Evolutionary conservation across 2,113 vertebrate genomes (phyloP), one percentile per base, ranked within the genome.

Genomic region (Pteruthius melanotis): DNA sequence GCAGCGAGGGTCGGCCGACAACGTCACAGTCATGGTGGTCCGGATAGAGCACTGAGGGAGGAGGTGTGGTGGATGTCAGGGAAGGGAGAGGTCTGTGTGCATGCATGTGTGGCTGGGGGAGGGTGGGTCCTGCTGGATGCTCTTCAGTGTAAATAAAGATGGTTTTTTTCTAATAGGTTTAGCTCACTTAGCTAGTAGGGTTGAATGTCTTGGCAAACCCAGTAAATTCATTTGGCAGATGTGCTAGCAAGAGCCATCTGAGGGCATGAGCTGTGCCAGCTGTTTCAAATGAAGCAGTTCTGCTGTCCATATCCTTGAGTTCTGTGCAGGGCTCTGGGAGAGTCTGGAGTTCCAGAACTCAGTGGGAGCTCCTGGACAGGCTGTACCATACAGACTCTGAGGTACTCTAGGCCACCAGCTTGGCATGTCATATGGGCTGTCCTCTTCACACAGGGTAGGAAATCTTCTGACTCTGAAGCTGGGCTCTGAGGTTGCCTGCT

Each of bases 11-110:
- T 99, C 99, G 0, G 99, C 99, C 0, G 99, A 99, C 97, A 99
- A 99, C 5, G 99, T 99, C 93, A 99, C 99, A 0, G 99, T 99
- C 39, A 97, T 99, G 97, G 70, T 99, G 87, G 98, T 99, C 21
- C 98, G 98, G 64, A 97, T 99, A 57, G 97, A 97, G 60, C 98
- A 93, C 95, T 99, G 97, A 99, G 93, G 31, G 76, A 33, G 0
- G 39, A 70, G 81, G 1, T 15, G 26, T 4, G 2, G 10, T 6
- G 2, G 31, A 5, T 76, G 42, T 5, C 17, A 53, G 20, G 42
- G 20, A 74, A 15, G 52, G 53, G 68, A 92, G 22, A 42, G 61
- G n/a, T 19, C 3, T 16, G 66, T 42, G 57, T 45, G 59, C 4
- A 50, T 89, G 89, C 78, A 13, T 18, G 26, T 28, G 66, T 86